These are phyloP conservation scores for Prostheceraeus crozeri DNA, from an alignment of 2,888 invertebrate genomes.

Conservation along the genomic window DNA sequence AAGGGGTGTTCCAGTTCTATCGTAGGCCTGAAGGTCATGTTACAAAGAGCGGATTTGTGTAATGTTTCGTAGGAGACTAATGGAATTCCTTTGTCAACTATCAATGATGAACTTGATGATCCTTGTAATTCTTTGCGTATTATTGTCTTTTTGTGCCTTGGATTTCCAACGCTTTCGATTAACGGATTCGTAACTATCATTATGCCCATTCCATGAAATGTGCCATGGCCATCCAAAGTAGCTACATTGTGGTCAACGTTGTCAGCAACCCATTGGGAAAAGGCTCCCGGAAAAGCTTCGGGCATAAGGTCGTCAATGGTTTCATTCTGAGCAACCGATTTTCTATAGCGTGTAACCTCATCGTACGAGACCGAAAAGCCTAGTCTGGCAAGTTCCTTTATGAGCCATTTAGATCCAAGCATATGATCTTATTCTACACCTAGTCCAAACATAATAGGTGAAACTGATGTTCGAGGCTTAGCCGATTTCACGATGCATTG, in stretches of 20 bases:
- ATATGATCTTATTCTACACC: slow-evolving; percentile 12
- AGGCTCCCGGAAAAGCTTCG: slow-evolving; percentile 11
- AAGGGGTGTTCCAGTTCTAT: slow-evolving; percentile 22
- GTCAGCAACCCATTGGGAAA: slow-evolving; percentile 21
- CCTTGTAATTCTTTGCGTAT: too few species aligned
- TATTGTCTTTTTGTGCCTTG: background rate
- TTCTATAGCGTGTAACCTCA: slow-evolving; percentile 18
- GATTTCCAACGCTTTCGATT: background rate
- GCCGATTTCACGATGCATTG: slow-evolving; percentile 18
- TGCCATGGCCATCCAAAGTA: slow-evolving; percentile 21
- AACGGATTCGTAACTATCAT: background rate
- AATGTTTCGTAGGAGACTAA: background rate
- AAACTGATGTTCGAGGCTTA: slow-evolving; percentile 14
- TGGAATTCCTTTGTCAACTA: slow-evolving; percentile 8
- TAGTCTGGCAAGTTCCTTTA: slow-evolving; percentile 7
- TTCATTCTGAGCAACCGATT: slow-evolving; percentile 17
- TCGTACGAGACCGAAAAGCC: slow-evolving; percentile 4
- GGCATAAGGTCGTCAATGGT: background rate
- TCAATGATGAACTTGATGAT: background rate
- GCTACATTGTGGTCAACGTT: slow-evolving; percentile 23
- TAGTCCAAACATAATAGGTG: slow-evolving; percentile 4
- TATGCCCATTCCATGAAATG: slow-evolving; percentile 6
- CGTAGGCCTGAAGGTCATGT: background rate
- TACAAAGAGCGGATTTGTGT: slow-evolving; percentile 1
- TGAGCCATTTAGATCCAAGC: slow-evolving; percentile 20